Base-by-base conservation (phyloP, 2,797 vertebrate species). In the Argya squamiceps region DNA sequence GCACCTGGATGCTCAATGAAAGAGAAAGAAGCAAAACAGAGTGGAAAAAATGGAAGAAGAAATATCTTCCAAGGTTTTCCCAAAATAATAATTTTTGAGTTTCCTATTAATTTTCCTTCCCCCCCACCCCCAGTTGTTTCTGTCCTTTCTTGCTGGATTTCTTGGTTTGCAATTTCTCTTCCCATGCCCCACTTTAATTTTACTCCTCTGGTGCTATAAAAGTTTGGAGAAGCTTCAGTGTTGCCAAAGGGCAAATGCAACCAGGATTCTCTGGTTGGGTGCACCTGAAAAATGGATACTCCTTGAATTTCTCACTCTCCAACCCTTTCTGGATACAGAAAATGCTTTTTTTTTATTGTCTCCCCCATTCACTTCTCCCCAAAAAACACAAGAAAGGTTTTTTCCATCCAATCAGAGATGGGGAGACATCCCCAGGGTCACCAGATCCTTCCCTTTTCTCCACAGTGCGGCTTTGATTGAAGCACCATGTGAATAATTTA, bases 401-500 rank as follows among this genome's bases (percentile, higher is more conserved):
- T 95, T 89, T 39, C 63, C n/a, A 29, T 76, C 75, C 27, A 46
- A 47, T 19, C 19, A 44, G 81, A 30, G 36, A 22, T 27, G 20
- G 89, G 55, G 84, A 82, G 79, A 58, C 39, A 29, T 71, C 80
- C 44, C 44, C 59, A 32, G 73, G 41, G 32, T 86, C 69, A 52
- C 77, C 49, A 67, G 37, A 67, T 89, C 58, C 49, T 65, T 65
- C n/a, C 39, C 26, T 91, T 81, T 49, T 63, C 94, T 63, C 78
- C 79, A 11, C 21, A 4, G 14, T 3, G 14, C 7, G 24, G 59
- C 88, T 96, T 88, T 37, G 36, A 78, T 69, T 95, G 94, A 94
- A 92, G 59, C 4, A 5, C 43, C 8, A 0, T 18, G 80, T 96
- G 95, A 96, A 97, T 95, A 93, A 97, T 97, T 96, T 67, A 94